Conservation (phyloP, 2,113 vertebrate genomes). For the Ptilorrhoa leucosticta region DNA sequence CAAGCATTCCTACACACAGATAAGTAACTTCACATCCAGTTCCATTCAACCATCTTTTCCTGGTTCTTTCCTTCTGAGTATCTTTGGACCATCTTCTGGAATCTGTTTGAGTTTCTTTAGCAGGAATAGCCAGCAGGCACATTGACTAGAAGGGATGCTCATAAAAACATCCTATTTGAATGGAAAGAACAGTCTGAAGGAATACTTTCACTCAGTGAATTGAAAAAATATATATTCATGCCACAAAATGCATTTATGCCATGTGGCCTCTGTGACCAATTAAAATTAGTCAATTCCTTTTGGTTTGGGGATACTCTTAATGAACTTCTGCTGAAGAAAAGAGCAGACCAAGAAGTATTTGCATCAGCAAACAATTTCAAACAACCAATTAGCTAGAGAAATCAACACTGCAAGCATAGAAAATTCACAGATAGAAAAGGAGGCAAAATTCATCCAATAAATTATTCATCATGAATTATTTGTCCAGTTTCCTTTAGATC, state of each 20-base stretch:
- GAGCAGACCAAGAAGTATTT: slow-evolving; percentile 11
- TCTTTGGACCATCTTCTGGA: neutral
- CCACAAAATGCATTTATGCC: neutral
- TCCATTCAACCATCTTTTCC: neutral
- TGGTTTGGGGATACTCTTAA: slow-evolving; percentile 16
- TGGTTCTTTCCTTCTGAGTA: neutral
- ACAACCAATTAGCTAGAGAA: slow-evolving; percentile 47
- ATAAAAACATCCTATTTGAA: neutral
- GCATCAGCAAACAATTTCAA: slow-evolving; percentile 53
- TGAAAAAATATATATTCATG: neutral
- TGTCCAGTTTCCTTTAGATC: neutral
- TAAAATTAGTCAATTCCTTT: slow-evolving; percentile 22
- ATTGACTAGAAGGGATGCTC: neutral
- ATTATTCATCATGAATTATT: slow-evolving; percentile 41
- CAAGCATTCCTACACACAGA: neutral
- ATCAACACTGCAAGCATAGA: slow-evolving; percentile 6
- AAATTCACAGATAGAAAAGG: slow-evolving; percentile 34
- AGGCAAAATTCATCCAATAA: slow-evolving; percentile 37
- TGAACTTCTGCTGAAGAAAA: slow-evolving; percentile 27
- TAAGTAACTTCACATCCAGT: neutral
- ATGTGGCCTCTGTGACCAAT: slow-evolving; percentile 31
- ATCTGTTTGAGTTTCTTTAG: neutral
- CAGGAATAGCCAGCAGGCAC: neutral
- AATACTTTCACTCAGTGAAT: neutral
- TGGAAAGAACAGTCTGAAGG: neutral